Evolutionary conservation across 2,113 vertebrate genomes (phyloP).

Genomic region (Danio rerio): DNA sequence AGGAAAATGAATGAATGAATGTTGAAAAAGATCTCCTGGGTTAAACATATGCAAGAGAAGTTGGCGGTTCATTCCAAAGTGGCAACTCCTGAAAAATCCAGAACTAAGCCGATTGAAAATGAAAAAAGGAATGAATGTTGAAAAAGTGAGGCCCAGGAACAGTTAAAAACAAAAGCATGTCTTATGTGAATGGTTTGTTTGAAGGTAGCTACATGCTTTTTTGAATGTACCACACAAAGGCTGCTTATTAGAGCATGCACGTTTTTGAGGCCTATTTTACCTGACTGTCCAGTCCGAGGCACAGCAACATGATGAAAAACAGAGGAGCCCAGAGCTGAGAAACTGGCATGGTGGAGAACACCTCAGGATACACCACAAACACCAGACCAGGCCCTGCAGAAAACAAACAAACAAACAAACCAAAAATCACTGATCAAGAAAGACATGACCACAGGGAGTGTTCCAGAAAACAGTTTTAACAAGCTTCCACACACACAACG

Average conservation of each 20-base stretch:
- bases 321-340: slow-evolving; percentile 73
- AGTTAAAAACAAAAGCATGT: neutral
- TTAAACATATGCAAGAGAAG: too few relatives aligned
- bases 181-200: neutral
- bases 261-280: slow-evolving; percentile 56
- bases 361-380: slow-evolving; percentile 80
- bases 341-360: slow-evolving; percentile 74
- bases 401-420: slow-evolving; percentile 45
- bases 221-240: neutral
- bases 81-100: too few relatives aligned
- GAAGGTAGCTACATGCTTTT: neutral
- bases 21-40: too few relatives aligned
- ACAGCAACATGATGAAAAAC: slow-evolving; percentile 80
- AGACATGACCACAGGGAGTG: neutral
- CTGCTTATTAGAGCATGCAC: neutral
- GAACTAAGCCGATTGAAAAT: too few relatives aligned
- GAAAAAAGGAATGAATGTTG: too few relatives aligned
- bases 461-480: too few relatives aligned
- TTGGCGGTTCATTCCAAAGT: too few relatives aligned
- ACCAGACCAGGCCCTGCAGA: slow-evolving; percentile 76
- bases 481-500: too few relatives aligned
- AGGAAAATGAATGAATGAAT: too few relatives aligned
- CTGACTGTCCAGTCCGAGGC: slow-evolving; percentile 78
- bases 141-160: too few relatives aligned
- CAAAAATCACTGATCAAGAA: neutral